Evolutionary conservation across 1,140 invertebrate genomes (phyloP).

Genomic region (Dendroctonus ponderosae): DNA sequence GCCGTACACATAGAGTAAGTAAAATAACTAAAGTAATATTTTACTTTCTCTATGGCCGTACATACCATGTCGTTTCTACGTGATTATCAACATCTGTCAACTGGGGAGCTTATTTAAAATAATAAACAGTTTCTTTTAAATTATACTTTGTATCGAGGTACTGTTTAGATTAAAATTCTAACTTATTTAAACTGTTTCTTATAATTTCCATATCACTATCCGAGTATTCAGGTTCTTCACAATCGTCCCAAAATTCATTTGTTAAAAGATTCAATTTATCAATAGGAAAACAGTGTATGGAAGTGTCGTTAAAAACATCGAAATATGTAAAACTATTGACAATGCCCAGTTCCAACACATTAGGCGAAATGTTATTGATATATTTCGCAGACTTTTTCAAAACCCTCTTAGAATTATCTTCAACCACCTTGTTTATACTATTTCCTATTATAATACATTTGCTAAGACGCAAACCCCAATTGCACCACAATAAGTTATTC

Average conservation of each 20-base stretch:
- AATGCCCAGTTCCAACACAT: slow-evolving; percentile 61
- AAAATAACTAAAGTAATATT: no score
- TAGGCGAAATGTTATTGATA: slow-evolving; percentile 58
- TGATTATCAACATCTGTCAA: no score
- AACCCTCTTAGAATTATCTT: slow-evolving; percentile 52
- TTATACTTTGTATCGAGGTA: no score
- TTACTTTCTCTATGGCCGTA: no score
- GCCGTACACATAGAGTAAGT: no score
- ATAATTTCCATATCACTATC: slow-evolving; percentile 61
- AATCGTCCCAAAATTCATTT: slow-evolving; percentile 58
- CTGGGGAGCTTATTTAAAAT: no score
- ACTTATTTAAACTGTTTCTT: slow-evolving; percentile 38
- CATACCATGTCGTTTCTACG: no score
- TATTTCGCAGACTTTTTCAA: slow-evolving; percentile 55
- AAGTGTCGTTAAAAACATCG: slow-evolving; percentile 71
- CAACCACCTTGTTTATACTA: slow-evolving; percentile 63
- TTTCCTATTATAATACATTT: slow-evolving; percentile 74
- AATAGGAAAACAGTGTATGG: slow-evolving; percentile 63
- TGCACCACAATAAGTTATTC: slow-evolving; percentile 81
- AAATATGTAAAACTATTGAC: slow-evolving; percentile 65
- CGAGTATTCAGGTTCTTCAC: slow-evolving; percentile 57
- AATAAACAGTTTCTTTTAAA: no score
- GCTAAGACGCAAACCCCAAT: slow-evolving; percentile 59
- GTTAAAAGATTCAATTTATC: slow-evolving; percentile 53
- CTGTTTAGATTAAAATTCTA: background rate